Evolutionary conservation across 2,797 vertebrate species (phyloP), one percentile per base, ranked within the genome.

Genomic region (Decapterus maruadsi): DNA sequence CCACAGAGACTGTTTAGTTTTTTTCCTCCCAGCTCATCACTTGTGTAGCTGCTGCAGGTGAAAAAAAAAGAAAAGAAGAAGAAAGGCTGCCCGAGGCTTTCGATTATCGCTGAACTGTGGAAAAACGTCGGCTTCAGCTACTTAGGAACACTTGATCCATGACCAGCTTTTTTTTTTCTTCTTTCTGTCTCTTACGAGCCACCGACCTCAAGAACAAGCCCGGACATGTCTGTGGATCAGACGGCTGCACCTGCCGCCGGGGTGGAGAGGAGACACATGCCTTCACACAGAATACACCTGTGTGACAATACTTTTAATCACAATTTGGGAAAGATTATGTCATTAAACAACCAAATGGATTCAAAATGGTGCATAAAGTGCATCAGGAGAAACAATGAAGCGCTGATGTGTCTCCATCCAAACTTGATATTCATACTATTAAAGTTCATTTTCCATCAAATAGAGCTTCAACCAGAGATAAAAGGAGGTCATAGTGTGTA

Each of bases 131-230:
- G 42, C 48, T 65, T 48, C 67, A 67, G 74, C 69, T 77, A 51
- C 82, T 78, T 72, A 40, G 62, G 68, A 84, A 75, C 78, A 65
- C 77, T 26, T 64, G 80, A 84, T 58, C 82, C 84, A 69, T 58
- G 73, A 82, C 78, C 64, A 78, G 85, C 60, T 53, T 45, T 69
- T 56, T 51, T 69, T 34, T 34, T 5, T 6, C 53, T 46, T 70
- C 29, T 56, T 46, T 70, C 29, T 55, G 29, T 72, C 57, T 29
- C 19, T 65, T 68, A 81, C 34, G 70, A 42, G 10, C 62, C 14
- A 11, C 51, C 48, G 46, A 6, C 56, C 48, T 62, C 29, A 0
- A 55, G 66, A 58, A 80, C 89, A 87, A 51, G 88, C 20, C 86
- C 8, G 60, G 71, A 46, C 89, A 86, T 73, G 84, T 87, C 45